Percentiles rank a stretch among this genome's conserved stretches.
These are phyloP conservation scores for Cydia fagiglandana DNA, from an alignment of 1,140 invertebrate genomes.

Conservation along the genomic window DNA sequence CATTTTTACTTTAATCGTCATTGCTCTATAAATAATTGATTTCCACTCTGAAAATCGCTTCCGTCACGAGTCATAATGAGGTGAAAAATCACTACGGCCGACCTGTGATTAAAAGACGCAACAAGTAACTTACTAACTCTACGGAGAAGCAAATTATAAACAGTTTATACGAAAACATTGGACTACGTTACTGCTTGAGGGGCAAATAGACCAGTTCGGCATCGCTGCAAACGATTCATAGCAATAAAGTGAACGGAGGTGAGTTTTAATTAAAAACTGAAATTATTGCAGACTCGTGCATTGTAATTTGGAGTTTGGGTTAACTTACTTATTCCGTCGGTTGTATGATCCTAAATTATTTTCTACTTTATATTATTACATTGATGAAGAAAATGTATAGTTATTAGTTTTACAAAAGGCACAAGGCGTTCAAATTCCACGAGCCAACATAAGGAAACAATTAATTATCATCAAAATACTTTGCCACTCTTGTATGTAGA, in stretches of 20 bases:
- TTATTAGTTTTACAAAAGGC: too few species aligned
- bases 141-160: constrained; percentile 39
- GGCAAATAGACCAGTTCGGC: constrained; percentile 43
- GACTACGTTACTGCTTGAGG: constrained; percentile 35
- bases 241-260: constrained; percentile 46
- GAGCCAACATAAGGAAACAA: too few species aligned
- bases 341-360: not conserved
- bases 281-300: not conserved
- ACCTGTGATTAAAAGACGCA: too few species aligned
- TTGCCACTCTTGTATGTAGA: too few species aligned
- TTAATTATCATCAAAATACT: too few species aligned
- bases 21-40: too few species aligned
- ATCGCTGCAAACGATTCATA: constrained; percentile 43
- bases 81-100: too few species aligned
- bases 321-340: not conserved
- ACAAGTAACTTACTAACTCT: constrained; percentile 35
- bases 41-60: too few species aligned
- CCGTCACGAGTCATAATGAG: too few species aligned
- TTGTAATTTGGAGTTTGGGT: not conserved
- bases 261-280: constrained; percentile 47
- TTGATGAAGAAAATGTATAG: not conserved
- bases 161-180: constrained; percentile 51
- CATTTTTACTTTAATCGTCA: too few species aligned
- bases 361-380: not conserved
- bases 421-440: too few species aligned